Percentiles rank a stretch among this genome's conserved stretches.
phyloP scores from a whole-genome alignment of 2,113 vertebrate species.

The Miniopterus natalensis region DNA sequence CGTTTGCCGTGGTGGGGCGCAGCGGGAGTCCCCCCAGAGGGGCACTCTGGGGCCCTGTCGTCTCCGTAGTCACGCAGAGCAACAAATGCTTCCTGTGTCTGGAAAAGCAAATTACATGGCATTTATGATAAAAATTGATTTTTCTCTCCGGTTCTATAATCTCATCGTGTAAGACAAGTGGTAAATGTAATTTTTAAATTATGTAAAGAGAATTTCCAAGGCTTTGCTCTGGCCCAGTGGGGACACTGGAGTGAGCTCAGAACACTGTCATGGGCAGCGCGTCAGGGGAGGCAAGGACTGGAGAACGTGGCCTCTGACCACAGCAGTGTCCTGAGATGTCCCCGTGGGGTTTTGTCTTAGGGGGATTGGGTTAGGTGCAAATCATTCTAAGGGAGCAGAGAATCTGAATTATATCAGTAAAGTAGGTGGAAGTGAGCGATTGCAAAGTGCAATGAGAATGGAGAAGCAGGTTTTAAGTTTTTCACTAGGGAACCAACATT shows the following conservation, averaged over 20 bases:
- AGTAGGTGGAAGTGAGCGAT: neutral
- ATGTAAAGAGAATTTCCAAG: neutral
- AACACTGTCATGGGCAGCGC: fast-evolving
- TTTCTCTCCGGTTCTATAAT: conserved; percentile 9
- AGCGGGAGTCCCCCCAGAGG: neutral
- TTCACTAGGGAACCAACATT: conserved; percentile 63
- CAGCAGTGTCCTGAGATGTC: neutral
- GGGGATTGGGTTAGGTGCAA: conserved; percentile 60
- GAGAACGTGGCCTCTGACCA: neutral
- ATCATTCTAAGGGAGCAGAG: conserved; percentile 37
- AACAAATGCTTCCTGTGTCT: neutral
- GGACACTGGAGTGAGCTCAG: neutral
- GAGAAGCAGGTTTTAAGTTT: conserved; percentile 64
- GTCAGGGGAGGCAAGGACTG: neutral
- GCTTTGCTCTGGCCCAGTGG: neutral
- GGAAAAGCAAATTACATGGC: neutral
- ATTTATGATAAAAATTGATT: neutral
- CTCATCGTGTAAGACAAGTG: neutral
- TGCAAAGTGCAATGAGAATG: neutral
- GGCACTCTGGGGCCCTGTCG: neutral
- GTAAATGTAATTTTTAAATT: conserved; percentile 7
- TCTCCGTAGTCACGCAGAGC: neutral
- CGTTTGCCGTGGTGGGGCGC: neutral
- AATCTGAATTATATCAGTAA: neutral
- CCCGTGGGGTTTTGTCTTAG: neutral